Percentiles rank a stretch among this genome's conserved stretches.
Evolutionary conservation across 2,797 vertebrate species (phyloP).

Genomic region (Holocentrus rufus): DNA sequence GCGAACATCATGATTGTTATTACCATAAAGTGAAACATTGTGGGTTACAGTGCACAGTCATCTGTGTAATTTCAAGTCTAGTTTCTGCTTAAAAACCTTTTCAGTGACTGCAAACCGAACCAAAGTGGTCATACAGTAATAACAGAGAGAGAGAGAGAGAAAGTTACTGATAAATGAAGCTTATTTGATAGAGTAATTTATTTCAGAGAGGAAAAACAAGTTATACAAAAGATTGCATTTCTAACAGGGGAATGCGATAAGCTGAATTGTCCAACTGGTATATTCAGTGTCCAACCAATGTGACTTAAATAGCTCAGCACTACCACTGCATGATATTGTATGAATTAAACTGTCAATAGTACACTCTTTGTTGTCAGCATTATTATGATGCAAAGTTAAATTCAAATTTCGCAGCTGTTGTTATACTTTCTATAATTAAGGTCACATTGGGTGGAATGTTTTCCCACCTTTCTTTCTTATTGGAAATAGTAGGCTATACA

Average conservation of each 20-base stretch:
- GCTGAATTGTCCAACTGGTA: neutral
- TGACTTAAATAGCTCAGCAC: neutral
- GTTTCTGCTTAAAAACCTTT: neutral
- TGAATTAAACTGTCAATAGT: neutral
- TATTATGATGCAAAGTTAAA: neutral
- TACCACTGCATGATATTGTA: neutral
- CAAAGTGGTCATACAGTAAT: neutral
- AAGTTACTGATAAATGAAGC: neutral
- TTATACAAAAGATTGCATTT: neutral
- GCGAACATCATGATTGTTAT: constrained; percentile 9
- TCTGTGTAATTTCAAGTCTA: too few relatives aligned
- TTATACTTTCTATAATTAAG: neutral
- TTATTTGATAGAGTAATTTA: neutral
- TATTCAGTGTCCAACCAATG: neutral
- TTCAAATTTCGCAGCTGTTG: neutral
- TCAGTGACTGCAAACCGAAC: neutral
- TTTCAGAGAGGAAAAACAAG: neutral
- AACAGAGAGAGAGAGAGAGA: neutral
- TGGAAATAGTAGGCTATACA: constrained; percentile 11
- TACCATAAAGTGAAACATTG: neutral
- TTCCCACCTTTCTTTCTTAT: neutral
- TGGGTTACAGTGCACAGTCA: neutral
- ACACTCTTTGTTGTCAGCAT: neutral
- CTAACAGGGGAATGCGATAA: neutral
- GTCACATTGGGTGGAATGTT: neutral